phyloP scores from a whole-genome alignment of 2,797 vertebrate species.

The Hafferia zeledoni region DNA sequence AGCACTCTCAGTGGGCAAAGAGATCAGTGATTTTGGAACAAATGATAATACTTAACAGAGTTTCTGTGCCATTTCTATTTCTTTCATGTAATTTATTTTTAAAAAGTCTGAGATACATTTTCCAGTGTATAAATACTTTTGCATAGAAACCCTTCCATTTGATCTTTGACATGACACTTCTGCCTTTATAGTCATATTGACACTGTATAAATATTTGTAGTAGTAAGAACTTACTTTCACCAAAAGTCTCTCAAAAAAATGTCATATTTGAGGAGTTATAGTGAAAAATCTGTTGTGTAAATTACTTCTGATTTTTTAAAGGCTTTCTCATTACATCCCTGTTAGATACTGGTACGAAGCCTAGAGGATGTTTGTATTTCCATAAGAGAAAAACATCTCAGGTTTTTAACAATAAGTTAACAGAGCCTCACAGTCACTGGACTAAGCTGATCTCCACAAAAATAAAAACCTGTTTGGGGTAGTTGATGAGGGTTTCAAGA shows the following conservation, averaged over 20 bases:
- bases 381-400: background rate
- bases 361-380: background rate
- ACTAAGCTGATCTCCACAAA: background rate
- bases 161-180: background rate
- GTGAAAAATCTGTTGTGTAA: constrained; percentile 8
- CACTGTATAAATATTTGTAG: constrained; percentile 1
- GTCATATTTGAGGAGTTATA: background rate
- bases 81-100: background rate
- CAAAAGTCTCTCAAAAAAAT: background rate
- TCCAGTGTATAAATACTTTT: background rate
- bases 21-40: background rate
- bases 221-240: constrained; percentile 16
- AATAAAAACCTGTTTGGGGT: background rate
- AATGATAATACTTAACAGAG: background rate
- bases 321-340: background rate
- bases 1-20: background rate
- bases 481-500: background rate
- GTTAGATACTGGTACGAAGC: background rate
- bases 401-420: background rate
- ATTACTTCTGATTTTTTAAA: background rate
- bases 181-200: constrained; percentile 16
- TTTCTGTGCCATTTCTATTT: constrained; percentile 1
- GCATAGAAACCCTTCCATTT: background rate
- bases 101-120: constrained; percentile 9
- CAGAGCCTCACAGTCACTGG: background rate